Evolutionary conservation across 2,797 vertebrate species (phyloP).

Genomic region (Nothura maculosa): DNA sequence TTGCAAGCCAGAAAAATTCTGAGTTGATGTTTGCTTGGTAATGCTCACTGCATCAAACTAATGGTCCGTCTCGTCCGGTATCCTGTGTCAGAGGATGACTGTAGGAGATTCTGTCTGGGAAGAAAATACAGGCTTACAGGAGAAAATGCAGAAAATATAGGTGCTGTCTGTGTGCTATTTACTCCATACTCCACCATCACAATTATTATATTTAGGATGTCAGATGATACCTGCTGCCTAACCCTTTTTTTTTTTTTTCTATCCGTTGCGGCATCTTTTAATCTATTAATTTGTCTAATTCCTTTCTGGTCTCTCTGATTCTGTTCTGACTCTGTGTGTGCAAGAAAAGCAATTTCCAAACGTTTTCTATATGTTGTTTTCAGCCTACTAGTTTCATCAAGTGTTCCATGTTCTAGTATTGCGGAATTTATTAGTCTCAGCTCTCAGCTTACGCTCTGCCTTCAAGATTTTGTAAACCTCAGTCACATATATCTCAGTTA

Average conservation of each 20-base stretch:
- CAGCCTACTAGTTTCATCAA: not conserved
- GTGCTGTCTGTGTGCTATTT: not conserved
- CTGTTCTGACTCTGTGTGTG: not conserved
- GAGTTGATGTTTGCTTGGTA: not conserved
- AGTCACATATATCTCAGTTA: not conserved
- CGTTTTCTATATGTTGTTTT: not conserved
- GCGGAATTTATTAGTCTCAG: not conserved
- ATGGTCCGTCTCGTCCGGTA: not conserved
- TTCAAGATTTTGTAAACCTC: not conserved
- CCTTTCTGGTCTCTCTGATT: not conserved
- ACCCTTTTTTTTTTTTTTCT: not conserved
- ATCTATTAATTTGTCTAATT: not conserved
- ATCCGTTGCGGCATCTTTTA: not conserved
- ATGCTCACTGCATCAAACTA: not conserved
- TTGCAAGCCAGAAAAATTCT: not conserved
- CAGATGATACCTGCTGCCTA: not conserved
- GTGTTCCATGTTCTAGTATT: not conserved
- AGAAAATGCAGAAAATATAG: too few species aligned
- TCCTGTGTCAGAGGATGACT: rapidly evolving
- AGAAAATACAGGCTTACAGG: rapidly evolving
- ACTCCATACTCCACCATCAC: not conserved
- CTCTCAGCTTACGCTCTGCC: not conserved
- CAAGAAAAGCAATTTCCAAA: not conserved
- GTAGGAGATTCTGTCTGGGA: not conserved
- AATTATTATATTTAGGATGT: not conserved